phyloP scores from a whole-genome alignment of 2,113 vertebrate genomes.

The Rhynchopsitta pachyrhyncha region DNA sequence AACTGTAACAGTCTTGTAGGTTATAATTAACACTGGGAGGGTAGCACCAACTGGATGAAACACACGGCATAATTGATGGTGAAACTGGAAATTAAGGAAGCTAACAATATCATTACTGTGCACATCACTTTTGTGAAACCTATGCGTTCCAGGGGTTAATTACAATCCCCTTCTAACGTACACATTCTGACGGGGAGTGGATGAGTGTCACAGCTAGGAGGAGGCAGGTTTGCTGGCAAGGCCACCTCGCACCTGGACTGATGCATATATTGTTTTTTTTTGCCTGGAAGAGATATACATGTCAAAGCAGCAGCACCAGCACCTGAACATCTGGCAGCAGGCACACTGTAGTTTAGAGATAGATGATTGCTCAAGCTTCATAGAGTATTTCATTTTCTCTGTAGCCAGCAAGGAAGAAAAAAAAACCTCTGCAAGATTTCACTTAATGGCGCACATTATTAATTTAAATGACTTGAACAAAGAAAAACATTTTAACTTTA shows the following conservation, averaged over 20 bases:
- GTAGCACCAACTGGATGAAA: conserved; percentile 83
- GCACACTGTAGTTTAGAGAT: conserved; percentile 14
- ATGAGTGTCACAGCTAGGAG: conserved; percentile 47
- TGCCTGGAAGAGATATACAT: conserved; percentile 54
- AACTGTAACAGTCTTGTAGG: conserved; percentile 95
- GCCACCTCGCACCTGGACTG: conserved; percentile 61
- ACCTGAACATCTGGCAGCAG: conserved; percentile 51
- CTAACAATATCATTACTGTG: conserved; percentile 77
- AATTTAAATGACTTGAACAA: conserved; percentile 23
- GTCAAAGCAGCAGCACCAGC: conserved; percentile 31
- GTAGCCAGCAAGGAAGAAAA: conserved; percentile 24
- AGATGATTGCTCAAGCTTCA: conserved; percentile 18
- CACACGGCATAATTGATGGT: conserved; percentile 82
- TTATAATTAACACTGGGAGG: conserved; percentile 97
- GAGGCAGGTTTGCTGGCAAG: conserved; percentile 53
- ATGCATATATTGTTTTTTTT: conserved; percentile 20
- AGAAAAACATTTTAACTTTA: conserved; percentile 36
- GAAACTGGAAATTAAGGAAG: conserved; percentile 79
- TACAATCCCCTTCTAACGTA: conserved; percentile 60
- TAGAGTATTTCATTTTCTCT: conserved; percentile 53
- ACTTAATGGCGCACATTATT: conserved; percentile 1
- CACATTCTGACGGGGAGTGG: conserved; percentile 35
- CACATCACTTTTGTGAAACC: conserved; percentile 67
- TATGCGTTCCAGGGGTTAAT: conserved; percentile 73
- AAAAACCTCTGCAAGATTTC: conserved; percentile 5